Evolutionary conservation across 2,113 vertebrate species (phyloP).

Genomic region (Mustela lutreola): DNA sequence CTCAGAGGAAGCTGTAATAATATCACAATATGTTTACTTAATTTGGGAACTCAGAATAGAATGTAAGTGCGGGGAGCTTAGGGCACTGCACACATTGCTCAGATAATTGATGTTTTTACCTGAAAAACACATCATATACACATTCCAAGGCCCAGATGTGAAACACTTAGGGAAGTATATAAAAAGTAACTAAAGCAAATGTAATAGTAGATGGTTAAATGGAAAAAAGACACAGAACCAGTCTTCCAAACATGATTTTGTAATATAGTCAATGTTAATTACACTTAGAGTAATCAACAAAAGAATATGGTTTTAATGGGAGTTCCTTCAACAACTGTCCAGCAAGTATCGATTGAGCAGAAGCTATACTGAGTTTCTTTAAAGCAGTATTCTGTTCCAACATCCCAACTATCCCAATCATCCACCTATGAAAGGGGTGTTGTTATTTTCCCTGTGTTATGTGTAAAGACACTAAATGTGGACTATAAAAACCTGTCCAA

Average conservation of each 20-base stretch:
- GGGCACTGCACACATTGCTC: constrained; percentile 54
- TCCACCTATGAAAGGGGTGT: neutral
- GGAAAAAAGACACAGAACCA: constrained; percentile 55
- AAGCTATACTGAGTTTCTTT: neutral
- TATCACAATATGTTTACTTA: constrained; percentile 86
- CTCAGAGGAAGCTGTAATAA: constrained; percentile 80
- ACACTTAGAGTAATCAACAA: constrained; percentile 35
- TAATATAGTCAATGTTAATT: neutral
- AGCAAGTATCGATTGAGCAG: neutral
- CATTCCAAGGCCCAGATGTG: constrained; percentile 56
- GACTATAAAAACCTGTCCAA: neutral
- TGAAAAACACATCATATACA: constrained; percentile 72
- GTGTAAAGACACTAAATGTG: neutral
- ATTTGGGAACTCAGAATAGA: constrained; percentile 79
- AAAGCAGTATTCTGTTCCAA: neutral
- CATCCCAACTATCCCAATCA: neutral
- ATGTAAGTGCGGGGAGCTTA: constrained; percentile 64
- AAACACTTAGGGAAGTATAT: constrained; percentile 67
- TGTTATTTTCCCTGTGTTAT: neutral
- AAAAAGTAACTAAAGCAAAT: constrained; percentile 54
- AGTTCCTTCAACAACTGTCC: constrained; percentile 15
- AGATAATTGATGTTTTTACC: constrained; percentile 76
- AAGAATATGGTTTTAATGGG: constrained; percentile 32
- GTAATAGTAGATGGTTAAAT: constrained; percentile 36
- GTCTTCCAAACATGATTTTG: constrained; percentile 33